Base-by-base conservation (phyloP, 2,888 invertebrate species). In the Tenodera sinensis region DNA sequence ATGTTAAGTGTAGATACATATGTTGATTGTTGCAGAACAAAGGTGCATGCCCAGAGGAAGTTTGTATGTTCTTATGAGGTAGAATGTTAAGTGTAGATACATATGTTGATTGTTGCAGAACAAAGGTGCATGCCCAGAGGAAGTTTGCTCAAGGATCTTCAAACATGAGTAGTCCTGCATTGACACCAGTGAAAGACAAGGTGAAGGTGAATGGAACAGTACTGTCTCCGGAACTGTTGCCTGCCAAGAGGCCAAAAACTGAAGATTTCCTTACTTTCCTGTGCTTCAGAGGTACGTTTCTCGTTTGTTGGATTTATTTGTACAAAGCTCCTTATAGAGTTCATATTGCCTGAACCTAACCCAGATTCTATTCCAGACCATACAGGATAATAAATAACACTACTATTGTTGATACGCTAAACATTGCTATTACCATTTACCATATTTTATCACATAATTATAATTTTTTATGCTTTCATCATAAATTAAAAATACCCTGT, bases 201-300 rank as follows among this genome's bases (percentile, higher is more conserved):
- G 88, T 89, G 8, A 91, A 91, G 87, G 88, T 88, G 28, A 91
- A 91, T 89, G 91, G 90, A 25, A 83, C 90, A 0, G 90, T 91
- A 28, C 91, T 92, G 14, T 90, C 92, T 42, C 91, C 92, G 28
- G 91, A 92, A 88, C 90, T 91, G 12, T 89, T 92, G 82, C 92
- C 92, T 90, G 92, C 94, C 91, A 96, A 96, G 92, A 94, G 97
- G 91, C 97, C 97, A 34, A 97, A 96, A 92, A 97, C 97, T 2
- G 97, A 97, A 94, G 97, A 98, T 93, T 98, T 98, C 92, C 93
- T 98, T 84, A 97, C 97, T 87, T 98, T 97, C 93, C 94, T 98
- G 27, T 97, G 97, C 93, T 96, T 97, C 92, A 95, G 97, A 93
- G 97, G 97, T 95, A 93, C 91, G 90, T 89, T 71, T 71, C 54